Evolutionary conservation across 2,797 vertebrate genomes (phyloP), one percentile per base, ranked within the genome.

Genomic region (Tapera naevia): DNA sequence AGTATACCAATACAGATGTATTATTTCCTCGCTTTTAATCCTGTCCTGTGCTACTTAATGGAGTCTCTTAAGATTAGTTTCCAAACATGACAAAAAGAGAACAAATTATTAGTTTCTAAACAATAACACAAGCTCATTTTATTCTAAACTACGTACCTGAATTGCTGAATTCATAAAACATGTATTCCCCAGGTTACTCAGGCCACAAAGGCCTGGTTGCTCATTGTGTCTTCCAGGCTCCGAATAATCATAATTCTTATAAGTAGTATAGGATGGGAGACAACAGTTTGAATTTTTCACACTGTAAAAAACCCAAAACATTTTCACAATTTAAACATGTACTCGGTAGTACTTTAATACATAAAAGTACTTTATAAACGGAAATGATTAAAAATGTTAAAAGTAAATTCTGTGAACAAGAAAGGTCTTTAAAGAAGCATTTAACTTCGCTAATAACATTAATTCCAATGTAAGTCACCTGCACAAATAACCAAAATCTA

Each of bases 141-240:
- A 88, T 80, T 94, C 87, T 71, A 7, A 95, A 95, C 89, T 85
- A 97, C 97, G 72, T 98, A 99, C 99, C 99, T 99, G 99, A 97
- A 99, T 99, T 95, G 99, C 99, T 91, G 99, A 99, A 97, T 99
- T 99, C 99, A 99, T 99, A 98, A 99, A 99, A 98, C 99, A 99
- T 6, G 99, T 99, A 98, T 99, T 99, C 74, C 99, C 99, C 98
- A 99, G 98, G 97, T 99, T 99, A 97, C 99, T 99, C 71, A 99
- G 98, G 93, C 99, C 99, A 97, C 99, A 99, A n/a, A 99, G 98
- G 90, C 99, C 99, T 12, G 98, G 98, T 87, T 98, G 99, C 96
- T 99, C 99, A 82, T 98, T 99, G 96, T 98, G 99, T 96, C 98
- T 98, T 98, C 98, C 98, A 98, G 99, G 99, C 96, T 99, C 99